Evolutionary conservation across 2,888 invertebrate genomes (phyloP), one percentile per base, ranked within the genome.

Genomic region (Trichopria drosophilae): DNA sequence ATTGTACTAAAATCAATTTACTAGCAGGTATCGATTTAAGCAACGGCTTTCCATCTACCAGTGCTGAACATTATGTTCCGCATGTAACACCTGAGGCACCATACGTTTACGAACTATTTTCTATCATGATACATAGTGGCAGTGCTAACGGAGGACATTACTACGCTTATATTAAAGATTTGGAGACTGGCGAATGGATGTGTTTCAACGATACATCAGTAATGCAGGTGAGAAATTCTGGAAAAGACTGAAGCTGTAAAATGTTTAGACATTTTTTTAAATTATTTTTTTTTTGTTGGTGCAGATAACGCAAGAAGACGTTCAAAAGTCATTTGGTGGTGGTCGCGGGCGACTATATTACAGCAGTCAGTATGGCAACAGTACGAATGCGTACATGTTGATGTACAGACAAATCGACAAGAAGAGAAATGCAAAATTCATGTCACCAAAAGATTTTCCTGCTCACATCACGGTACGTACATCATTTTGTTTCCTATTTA

Each of bases 81-180:
- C n/a, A n/a, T n/a, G 47, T 61, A 28, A 66, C 67, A 47, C 76
- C 77, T 46, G 73, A 77, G 45, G 89, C 88, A 2, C 88, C 88
- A 0, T 89, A 86, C 73, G 77, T 84, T 35, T 93, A 93, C 72
- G 91, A 94, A 73, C 76, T 94, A 24, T 93, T 91, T 73, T 90
- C 91, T 13, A 90, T 93, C 58, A 91, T 93, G 90, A 89, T 93
- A 49, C 93, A 93, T 76, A 89, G 90, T 18, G 93, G 93, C 9
- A 91, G 89, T 74, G 92, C 93, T 0, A 86, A 87, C 13, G 92
- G 92, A 18, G 93, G 93, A 1, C 93, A 93, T 76, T 94, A 94
- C 74, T 93, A 90, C 74, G 93, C 91, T 2, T 93, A 92, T 67
- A 90, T 93, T 53, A 91, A 90, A 80, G 90, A 87, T 66, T 85